Evolutionary conservation across 2,888 invertebrate genomes (phyloP).

Genomic region (Callyntrura guangdongensis): DNA sequence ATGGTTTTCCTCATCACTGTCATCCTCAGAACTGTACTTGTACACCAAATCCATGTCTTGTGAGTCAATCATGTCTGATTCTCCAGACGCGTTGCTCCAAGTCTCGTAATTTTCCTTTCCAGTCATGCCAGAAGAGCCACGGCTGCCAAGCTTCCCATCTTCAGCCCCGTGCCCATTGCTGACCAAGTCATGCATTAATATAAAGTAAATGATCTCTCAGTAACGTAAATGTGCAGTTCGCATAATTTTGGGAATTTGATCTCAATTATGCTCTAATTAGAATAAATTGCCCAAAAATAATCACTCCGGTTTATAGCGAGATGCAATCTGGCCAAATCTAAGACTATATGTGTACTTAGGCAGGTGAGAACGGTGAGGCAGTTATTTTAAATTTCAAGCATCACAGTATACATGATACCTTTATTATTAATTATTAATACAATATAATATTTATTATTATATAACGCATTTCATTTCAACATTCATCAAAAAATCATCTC

Average conservation of each 20-base stretch:
- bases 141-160: constrained; percentile 54
- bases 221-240: not conserved
- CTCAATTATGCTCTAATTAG: not conserved
- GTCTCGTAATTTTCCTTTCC: constrained; percentile 48
- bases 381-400: constrained; percentile 45
- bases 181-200: constrained; percentile 6
- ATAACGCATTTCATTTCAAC: constrained; percentile 42
- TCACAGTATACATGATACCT: constrained; percentile 30
- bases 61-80: constrained; percentile 75
- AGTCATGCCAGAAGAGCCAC: constrained; percentile 38
- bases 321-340: not conserved
- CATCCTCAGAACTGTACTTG: constrained; percentile 81
- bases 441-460: constrained; percentile 6
- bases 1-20: constrained; percentile 76
- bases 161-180: constrained; percentile 42
- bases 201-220: not conserved
- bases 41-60: constrained; percentile 80
- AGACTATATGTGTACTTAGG: not conserved
- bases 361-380: not conserved
- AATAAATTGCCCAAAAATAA: not conserved
- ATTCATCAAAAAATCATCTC: constrained; percentile 41
- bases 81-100: constrained; percentile 76
- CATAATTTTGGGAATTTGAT: not conserved
- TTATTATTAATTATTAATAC: constrained; percentile 20
- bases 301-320: not conserved